Percentiles rank a stretch among this genome's conserved stretches.
Evolutionary conservation across 2,888 invertebrate species (phyloP).

Genomic region (Eledona agricola): DNA sequence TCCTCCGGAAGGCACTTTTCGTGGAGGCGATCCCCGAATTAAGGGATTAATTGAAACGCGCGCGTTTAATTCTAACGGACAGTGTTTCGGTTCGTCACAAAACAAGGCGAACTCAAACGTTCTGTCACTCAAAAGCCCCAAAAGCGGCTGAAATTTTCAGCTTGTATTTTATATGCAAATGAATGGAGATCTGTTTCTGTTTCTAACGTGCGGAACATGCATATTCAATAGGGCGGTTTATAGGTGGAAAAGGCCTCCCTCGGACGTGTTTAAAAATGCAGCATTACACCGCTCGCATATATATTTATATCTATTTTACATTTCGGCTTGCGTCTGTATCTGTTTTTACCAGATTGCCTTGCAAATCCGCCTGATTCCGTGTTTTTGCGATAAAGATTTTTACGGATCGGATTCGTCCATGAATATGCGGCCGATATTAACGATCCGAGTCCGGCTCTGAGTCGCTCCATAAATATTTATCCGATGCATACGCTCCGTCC

Average conservation of each 20-base stretch:
- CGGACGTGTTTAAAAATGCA: slow-evolving; percentile 39
- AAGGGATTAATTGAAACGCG: no score
- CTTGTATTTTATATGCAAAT: slow-evolving; percentile 42
- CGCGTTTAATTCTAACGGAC: slow-evolving; percentile 4
- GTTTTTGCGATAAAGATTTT: slow-evolving; percentile 21
- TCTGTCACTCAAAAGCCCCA: slow-evolving; percentile 21
- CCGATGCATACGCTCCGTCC: slow-evolving; percentile 12
- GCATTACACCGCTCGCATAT: slow-evolving; percentile 32
- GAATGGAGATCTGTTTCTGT: slow-evolving; percentile 42
- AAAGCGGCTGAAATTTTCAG: slow-evolving; percentile 34
- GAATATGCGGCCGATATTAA: slow-evolving; percentile 26
- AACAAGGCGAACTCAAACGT: slow-evolving; percentile 12
- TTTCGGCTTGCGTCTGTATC: slow-evolving; percentile 26
- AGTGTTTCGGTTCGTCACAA: slow-evolving; percentile 13
- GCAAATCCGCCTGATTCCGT: slow-evolving; percentile 31
- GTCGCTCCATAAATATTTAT: slow-evolving; percentile 26
- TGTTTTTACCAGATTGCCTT: slow-evolving; percentile 33
- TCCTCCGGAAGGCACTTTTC: no score
- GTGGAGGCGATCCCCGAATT: no score
- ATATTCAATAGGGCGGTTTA: slow-evolving; percentile 45
- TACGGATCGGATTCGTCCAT: slow-evolving; percentile 21
- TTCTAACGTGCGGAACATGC: slow-evolving; percentile 41
- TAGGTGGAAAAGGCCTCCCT: slow-evolving; percentile 43
- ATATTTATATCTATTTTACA: slow-evolving; percentile 37
- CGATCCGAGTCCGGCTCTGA: slow-evolving; percentile 11